A percentile compares a stretch with the other conserved stretches of the same genome.
These are phyloP conservation scores for Monochamus saltuarius DNA, from an alignment of 1,140 invertebrate species.

Conservation along the genomic window DNA sequence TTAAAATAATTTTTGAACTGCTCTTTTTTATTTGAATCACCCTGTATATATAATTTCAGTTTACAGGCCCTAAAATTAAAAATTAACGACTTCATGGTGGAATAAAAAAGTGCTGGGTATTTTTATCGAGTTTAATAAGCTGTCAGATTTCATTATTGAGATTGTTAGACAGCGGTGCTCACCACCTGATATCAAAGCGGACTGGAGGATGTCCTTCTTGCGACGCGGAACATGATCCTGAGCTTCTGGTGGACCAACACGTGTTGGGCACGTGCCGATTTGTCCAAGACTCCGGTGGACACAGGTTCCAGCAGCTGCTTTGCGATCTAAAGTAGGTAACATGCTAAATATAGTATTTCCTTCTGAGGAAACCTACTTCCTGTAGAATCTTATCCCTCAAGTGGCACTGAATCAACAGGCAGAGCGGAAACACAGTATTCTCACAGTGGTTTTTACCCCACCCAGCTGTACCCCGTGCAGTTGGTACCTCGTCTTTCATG, in stretches of 20 bases:
- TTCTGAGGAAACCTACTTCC: slow-evolving; percentile 43
- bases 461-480: slow-evolving; percentile 22
- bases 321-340: slow-evolving; percentile 36
- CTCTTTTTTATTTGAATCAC: too few species aligned
- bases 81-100: too few species aligned
- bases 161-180: too few species aligned
- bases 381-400: slow-evolving; percentile 42
- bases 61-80: too few species aligned
- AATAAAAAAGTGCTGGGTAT: too few species aligned
- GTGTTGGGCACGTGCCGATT: slow-evolving; percentile 32
- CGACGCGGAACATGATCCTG: slow-evolving; percentile 8
- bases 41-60: too few species aligned
- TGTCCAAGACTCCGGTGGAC: slow-evolving; percentile 37
- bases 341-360: slow-evolving; percentile 45
- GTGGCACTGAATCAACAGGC: slow-evolving; percentile 47
- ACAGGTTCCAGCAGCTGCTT: slow-evolving; percentile 43
- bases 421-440: slow-evolving; percentile 36
- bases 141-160: too few species aligned
- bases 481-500: too few species aligned
- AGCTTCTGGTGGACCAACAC: slow-evolving; percentile 18
- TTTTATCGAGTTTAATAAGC: too few species aligned
- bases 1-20: too few species aligned
- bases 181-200: too few species aligned
- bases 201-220: background rate
- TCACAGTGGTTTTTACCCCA: slow-evolving; percentile 39